These are phyloP conservation scores for Oncorhynchus nerka DNA, from an alignment of 2,113 vertebrate genomes.

Conservation along the genomic window DNA sequence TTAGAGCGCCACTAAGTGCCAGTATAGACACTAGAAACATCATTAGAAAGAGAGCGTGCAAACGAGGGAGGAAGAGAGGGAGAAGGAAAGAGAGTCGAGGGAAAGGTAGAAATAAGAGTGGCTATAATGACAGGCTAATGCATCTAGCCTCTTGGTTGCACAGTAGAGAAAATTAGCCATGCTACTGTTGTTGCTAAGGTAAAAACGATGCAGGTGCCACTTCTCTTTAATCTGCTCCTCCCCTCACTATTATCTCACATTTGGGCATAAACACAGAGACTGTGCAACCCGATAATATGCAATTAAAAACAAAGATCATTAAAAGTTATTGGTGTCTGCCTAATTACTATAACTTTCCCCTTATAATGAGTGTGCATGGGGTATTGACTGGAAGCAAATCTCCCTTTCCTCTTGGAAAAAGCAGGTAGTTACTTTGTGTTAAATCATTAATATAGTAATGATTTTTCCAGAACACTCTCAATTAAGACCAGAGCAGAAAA, in stretches of 20 bases:
- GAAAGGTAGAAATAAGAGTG: constrained; percentile 7
- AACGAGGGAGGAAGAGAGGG: not conserved
- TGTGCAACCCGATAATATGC: constrained; percentile 74
- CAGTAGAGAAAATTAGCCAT: constrained; percentile 24
- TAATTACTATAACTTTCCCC: constrained; percentile 82
- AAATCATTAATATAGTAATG: constrained; percentile 85
- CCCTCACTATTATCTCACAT: constrained; percentile 74
- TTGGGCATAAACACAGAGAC: constrained; percentile 71
- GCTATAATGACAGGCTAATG: constrained; percentile 23
- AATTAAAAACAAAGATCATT: constrained; percentile 81
- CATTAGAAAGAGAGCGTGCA: constrained; percentile 17
- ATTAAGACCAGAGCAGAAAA: constrained; percentile 79
- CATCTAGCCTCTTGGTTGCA: constrained; percentile 27
- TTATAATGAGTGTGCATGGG: constrained; percentile 77
- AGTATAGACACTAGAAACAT: too few relatives aligned
- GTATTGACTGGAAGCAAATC: constrained; percentile 76
- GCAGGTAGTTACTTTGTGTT: constrained; percentile 83
- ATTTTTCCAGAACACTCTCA: constrained; percentile 82
- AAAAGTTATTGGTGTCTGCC: constrained; percentile 80
- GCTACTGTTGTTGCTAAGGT: constrained; percentile 33
- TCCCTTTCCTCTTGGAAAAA: constrained; percentile 77
- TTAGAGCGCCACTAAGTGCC: too few relatives aligned
- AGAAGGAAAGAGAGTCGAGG: not conserved
- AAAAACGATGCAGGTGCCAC: constrained; percentile 51
- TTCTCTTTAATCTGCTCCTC: constrained; percentile 63